Evolutionary conservation across 2,113 vertebrate genomes (phyloP).

Genomic region (Muntiacus reevesi): DNA sequence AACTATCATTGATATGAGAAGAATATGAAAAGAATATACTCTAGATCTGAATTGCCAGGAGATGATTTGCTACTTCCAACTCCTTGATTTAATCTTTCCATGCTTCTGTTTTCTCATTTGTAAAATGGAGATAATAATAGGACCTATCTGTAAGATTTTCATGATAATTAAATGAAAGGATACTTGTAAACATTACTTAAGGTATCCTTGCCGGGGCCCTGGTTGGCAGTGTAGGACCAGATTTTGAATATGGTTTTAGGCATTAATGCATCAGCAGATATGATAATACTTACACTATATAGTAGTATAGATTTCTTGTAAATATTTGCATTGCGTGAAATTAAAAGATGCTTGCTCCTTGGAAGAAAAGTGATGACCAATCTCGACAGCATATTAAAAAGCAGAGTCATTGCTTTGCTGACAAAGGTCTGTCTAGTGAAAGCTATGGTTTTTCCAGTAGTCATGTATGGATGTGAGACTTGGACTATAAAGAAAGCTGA

Average conservation of each 20-base stretch:
- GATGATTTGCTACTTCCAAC: background rate
- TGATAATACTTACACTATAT: background rate
- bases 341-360: background rate
- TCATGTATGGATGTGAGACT: background rate
- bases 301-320: background rate
- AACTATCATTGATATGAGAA: background rate
- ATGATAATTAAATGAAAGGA: background rate
- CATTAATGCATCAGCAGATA: background rate
- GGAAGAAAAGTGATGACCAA: background rate
- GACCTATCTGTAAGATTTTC: background rate
- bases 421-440: background rate
- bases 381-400: background rate
- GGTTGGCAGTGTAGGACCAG: background rate
- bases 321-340: background rate
- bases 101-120: background rate
- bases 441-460: background rate
- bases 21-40: background rate
- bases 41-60: background rate
- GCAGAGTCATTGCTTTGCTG: background rate
- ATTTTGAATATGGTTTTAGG: slow-evolving; percentile 17
- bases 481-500: background rate
- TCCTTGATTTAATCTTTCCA: background rate
- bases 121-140: background rate
- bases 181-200: slow-evolving; percentile 10
- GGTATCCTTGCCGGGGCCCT: background rate